Conservation (phyloP, 2,797 vertebrate species). For the Gambelia wislizenii region DNA sequence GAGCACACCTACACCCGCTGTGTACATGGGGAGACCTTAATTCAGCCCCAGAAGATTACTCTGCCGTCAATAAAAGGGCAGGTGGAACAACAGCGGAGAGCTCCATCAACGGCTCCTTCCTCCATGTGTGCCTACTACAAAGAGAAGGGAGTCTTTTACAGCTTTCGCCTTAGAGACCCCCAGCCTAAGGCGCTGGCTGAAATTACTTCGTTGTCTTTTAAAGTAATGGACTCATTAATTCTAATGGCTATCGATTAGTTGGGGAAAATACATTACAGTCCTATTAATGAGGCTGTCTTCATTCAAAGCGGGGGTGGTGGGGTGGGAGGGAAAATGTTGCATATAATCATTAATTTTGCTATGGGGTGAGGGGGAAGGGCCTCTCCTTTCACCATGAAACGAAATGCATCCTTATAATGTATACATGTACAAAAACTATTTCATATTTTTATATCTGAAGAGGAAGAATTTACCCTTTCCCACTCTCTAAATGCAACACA, state of each 20-base stretch:
- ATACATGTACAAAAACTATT: no score
- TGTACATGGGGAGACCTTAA: conserved; percentile 82
- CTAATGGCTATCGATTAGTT: conserved; percentile 80
- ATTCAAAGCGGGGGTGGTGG: conserved; percentile 29
- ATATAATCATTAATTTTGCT: conserved; percentile 66
- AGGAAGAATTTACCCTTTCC: no score
- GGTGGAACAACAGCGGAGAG: conserved; percentile 79
- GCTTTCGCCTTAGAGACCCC: conserved; percentile 57
- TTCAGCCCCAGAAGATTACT: conserved; percentile 78
- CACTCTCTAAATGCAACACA: no score
- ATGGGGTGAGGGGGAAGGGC: neutral
- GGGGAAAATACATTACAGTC: conserved; percentile 76
- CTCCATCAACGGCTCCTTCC: conserved; percentile 70
- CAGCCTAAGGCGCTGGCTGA: conserved; percentile 76
- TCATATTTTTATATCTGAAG: no score
- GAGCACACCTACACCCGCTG: conserved; percentile 87
- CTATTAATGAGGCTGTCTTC: conserved; percentile 77
- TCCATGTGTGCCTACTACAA: conserved; percentile 41
- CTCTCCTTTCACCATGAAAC: conserved; percentile 41
- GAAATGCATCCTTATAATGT: neutral
- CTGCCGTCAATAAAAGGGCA: conserved; percentile 84
- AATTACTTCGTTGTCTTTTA: conserved; percentile 78
- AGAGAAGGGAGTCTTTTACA: conserved; percentile 53
- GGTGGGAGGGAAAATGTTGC: conserved; percentile 49
- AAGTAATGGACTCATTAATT: conserved; percentile 80